phyloP scores from a whole-genome alignment of 1,140 invertebrate genomes.

The Plodia interpunctella region DNA sequence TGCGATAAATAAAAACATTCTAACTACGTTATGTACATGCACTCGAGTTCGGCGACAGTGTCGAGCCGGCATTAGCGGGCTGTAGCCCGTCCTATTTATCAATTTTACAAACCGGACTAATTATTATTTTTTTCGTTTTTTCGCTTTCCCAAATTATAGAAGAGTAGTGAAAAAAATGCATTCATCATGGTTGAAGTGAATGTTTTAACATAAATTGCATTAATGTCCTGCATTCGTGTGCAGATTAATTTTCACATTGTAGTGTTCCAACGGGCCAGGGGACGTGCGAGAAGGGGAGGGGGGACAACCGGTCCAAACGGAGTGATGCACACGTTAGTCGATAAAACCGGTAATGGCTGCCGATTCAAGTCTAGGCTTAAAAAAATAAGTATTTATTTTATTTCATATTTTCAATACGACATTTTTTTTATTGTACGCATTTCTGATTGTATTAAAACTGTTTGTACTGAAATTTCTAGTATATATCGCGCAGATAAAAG shows the following conservation, averaged over 20 bases:
- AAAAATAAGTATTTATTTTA: background rate
- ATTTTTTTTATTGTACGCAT: no score
- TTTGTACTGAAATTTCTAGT: no score
- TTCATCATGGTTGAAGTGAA: background rate
- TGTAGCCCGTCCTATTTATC: no score
- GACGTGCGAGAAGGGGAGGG: constrained; percentile 26
- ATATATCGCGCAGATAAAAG: no score
- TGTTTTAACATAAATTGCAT: background rate
- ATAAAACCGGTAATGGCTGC: constrained; percentile 52
- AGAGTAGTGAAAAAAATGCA: background rate
- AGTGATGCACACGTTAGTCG: constrained; percentile 58
- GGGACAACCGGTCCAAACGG: constrained; percentile 51
- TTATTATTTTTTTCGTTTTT: no score
- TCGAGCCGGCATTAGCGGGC: no score
- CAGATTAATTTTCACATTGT: constrained; percentile 33
- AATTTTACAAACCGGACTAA: no score
- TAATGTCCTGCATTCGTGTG: constrained; percentile 10
- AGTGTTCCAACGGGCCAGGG: constrained; percentile 23
- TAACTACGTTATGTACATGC: no score
- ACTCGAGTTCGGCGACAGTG: no score
- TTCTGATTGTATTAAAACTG: no score
- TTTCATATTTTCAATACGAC: background rate
- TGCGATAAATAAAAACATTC: no score
- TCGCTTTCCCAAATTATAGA: no score
- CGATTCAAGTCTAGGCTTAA: constrained; percentile 6